Conservation (phyloP, 2,113 vertebrate species). For the Geococcyx californianus region DNA sequence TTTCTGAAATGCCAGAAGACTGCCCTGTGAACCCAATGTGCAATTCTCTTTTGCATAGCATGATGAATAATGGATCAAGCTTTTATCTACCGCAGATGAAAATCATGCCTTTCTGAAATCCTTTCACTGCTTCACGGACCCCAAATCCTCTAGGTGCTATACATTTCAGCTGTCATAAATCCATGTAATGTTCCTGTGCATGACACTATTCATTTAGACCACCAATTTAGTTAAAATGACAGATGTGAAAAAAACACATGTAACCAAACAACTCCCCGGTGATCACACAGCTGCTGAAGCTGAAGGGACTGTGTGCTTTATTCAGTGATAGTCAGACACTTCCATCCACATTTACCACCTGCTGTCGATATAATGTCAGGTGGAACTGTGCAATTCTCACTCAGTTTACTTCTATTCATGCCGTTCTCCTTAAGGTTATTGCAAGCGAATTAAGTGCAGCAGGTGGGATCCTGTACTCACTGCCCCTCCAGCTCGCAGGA, state of each 20-base stretch:
- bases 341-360: conserved; percentile 45
- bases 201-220: conserved; percentile 49
- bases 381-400: not conserved
- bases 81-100: conserved; percentile 22
- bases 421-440: not conserved
- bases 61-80: conserved; percentile 55
- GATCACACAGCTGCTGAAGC: conserved; percentile 43
- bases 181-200: not conserved
- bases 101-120: conserved; percentile 39
- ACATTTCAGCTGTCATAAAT: conserved; percentile 45
- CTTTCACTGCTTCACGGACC: not conserved
- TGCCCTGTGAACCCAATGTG: conserved; percentile 9
- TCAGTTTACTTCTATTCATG: not conserved
- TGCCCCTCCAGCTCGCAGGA: not conserved
- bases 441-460: not conserved
- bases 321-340: not conserved
- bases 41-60: conserved; percentile 34
- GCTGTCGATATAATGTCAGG: conserved; percentile 5
- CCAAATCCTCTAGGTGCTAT: conserved; percentile 34
- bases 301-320: conserved; percentile 19
- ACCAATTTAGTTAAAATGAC: conserved; percentile 60
- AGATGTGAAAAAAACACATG: conserved; percentile 10
- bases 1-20: conserved; percentile 21
- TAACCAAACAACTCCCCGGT: conserved; percentile 30
- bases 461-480: not conserved